A percentile compares a stretch with the other conserved stretches of the same genome.
Evolutionary conservation across 2,797 vertebrate species (phyloP).

Genomic region (Toxotes lorentzi): DNA sequence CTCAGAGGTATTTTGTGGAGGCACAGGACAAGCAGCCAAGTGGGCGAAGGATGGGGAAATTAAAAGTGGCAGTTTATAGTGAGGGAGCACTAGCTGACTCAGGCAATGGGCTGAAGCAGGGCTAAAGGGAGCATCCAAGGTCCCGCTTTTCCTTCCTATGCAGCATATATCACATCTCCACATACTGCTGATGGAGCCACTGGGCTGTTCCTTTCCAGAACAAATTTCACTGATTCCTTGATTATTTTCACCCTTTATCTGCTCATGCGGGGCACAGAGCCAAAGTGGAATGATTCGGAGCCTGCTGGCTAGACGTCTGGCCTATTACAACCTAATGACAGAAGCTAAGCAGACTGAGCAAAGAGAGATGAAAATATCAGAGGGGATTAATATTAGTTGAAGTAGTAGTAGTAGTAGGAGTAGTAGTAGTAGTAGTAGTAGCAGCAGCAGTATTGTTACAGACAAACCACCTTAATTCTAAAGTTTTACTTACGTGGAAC

Average conservation of each 20-base stretch:
- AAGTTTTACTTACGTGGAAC: constrained; percentile 9
- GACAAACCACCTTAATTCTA: constrained; percentile 17
- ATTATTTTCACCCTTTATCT: constrained; percentile 59
- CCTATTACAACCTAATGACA: constrained; percentile 61
- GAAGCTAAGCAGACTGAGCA: constrained; percentile 32
- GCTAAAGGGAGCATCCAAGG: constrained; percentile 65
- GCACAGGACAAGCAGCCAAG: constrained; percentile 58
- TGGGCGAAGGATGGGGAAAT: constrained; percentile 63
- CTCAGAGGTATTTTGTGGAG: constrained; percentile 31
- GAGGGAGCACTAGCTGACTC: constrained; percentile 74
- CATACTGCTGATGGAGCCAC: constrained; percentile 72
- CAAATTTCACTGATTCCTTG: constrained; percentile 62
- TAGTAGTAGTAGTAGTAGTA: too few species aligned
- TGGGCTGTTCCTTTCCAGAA: constrained; percentile 49
- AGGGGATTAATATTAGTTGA: constrained; percentile 25
- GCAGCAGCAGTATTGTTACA: not conserved
- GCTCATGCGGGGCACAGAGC: constrained; percentile 21
- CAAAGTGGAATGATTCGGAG: constrained; percentile 52
- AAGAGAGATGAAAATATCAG: constrained; percentile 34
- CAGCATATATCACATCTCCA: constrained; percentile 60
- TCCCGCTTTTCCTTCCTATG: constrained; percentile 50
- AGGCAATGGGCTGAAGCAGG: constrained; percentile 49
- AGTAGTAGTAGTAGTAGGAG: too few species aligned
- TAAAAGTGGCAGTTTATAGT: constrained; percentile 77
- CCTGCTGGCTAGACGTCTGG: constrained; percentile 50